Evolutionary conservation across 2,888 invertebrate species (phyloP).

Genomic region (Bursaphelenchus okinawaensis): DNA sequence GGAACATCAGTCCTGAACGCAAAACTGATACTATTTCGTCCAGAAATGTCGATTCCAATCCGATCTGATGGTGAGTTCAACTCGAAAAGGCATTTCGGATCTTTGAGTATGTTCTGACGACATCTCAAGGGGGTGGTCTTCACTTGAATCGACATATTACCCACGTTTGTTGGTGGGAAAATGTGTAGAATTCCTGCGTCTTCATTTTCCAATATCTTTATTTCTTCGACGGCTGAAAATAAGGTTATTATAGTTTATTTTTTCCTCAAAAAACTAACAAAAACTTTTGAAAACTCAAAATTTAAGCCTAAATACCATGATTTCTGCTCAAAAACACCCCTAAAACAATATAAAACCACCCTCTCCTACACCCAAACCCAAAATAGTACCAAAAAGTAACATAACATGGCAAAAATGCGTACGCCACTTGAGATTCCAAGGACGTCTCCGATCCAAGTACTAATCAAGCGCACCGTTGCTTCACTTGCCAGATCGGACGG

Average conservation of each 20-base stretch:
- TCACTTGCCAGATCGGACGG: too few relatives aligned
- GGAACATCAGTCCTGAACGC: conserved; percentile 33
- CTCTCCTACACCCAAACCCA: too few relatives aligned
- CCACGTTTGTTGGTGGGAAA: conserved; percentile 14
- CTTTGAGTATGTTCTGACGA: conserved; percentile 17
- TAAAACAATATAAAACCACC: too few relatives aligned
- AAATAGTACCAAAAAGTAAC: too few relatives aligned
- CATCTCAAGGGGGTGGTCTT: conserved; percentile 18
- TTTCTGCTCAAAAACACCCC: background rate
- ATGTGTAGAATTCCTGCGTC: conserved; percentile 26
- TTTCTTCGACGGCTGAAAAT: background rate
- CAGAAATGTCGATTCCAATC: conserved; percentile 1
- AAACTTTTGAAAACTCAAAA: background rate
- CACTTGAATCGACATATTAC: conserved; percentile 12
- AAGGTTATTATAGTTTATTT: too few relatives aligned
- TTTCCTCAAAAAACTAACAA: background rate
- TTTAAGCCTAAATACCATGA: too few relatives aligned
- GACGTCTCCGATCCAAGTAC: too few relatives aligned
- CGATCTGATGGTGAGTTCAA: conserved; percentile 20
- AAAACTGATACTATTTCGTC: conserved; percentile 10
- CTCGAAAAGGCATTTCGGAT: conserved; percentile 31
- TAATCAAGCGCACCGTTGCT: too few relatives aligned
- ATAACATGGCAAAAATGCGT: too few relatives aligned
- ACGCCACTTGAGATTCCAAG: too few relatives aligned
- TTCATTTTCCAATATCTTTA: background rate